Evolutionary conservation across 2,113 vertebrate species (phyloP).

Genomic region (Cyprinus carpio): DNA sequence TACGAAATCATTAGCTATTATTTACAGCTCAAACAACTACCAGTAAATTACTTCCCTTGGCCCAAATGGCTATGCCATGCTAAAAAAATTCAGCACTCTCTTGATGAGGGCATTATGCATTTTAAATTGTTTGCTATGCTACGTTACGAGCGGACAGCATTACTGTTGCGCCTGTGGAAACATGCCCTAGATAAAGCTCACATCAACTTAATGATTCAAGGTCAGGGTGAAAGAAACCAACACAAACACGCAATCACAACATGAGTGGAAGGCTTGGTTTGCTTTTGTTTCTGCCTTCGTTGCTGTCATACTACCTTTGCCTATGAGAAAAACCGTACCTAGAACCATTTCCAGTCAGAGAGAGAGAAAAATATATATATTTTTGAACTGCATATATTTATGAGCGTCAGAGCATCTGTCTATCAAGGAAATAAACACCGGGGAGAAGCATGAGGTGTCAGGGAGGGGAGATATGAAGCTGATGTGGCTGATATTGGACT

Average conservation of each 20-base stretch:
- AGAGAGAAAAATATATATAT: neutral
- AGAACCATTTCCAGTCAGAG: slow-evolving; percentile 37
- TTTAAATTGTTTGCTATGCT: slow-evolving; percentile 50
- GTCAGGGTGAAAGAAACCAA: slow-evolving; percentile 59
- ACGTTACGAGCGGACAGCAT: slow-evolving; percentile 21
- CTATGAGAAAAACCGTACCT: slow-evolving; percentile 35
- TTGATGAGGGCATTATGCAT: slow-evolving; percentile 43
- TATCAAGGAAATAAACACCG: slow-evolving; percentile 42
- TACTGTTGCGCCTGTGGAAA: slow-evolving; percentile 3
- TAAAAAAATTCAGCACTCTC: slow-evolving; percentile 36
- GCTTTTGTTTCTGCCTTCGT: neutral
- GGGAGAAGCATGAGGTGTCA: neutral
- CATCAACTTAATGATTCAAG: slow-evolving; percentile 69
- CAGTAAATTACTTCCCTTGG: slow-evolving; percentile 26
- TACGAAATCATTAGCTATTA: slow-evolving; percentile 50
- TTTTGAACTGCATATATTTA: slow-evolving; percentile 39
- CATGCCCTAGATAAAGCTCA: slow-evolving; percentile 55
- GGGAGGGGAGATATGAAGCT: slow-evolving; percentile 13
- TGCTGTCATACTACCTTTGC: slow-evolving; percentile 5
- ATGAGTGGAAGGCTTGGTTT: neutral
- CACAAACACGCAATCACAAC: slow-evolving; percentile 32
- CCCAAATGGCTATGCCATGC: slow-evolving; percentile 27
- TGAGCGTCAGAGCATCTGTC: slow-evolving; percentile 14
- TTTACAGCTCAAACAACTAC: slow-evolving; percentile 42
- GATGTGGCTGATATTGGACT: slow-evolving; percentile 25